phyloP scores from a whole-genome alignment of 1,140 invertebrate species.

The Pseudachorutes palmiensis region DNA sequence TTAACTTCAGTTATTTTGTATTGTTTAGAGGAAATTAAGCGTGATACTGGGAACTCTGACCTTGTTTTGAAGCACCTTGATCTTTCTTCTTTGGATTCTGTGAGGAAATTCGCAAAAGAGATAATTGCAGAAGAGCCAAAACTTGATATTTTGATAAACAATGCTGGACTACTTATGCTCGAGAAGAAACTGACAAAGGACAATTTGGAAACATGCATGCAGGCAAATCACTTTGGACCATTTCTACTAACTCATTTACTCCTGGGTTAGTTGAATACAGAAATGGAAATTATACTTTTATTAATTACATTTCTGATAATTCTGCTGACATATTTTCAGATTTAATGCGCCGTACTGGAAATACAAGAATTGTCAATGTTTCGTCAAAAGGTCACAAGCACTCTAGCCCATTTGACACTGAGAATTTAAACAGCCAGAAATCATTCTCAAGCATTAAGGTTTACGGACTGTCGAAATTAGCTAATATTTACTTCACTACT shows the following conservation, averaged over 20 bases:
- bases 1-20: not conserved
- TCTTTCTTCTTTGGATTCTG: conserved; percentile 45
- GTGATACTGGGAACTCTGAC: conserved; percentile 34
- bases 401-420: not conserved
- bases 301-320: no score
- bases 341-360: conserved; percentile 5
- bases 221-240: conserved; percentile 79
- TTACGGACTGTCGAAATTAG: not conserved
- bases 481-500: conserved; percentile 4
- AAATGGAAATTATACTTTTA: no score
- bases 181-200: conserved; percentile 41
- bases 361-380: conserved; percentile 10
- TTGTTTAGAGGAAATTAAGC: conserved; percentile 27
- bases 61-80: conserved; percentile 42
- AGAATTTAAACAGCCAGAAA: conserved; percentile 11
- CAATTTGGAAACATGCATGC: conserved; percentile 45
- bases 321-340: conserved; percentile 2
- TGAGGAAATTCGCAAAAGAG: conserved; percentile 40
- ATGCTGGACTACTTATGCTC: conserved; percentile 43
- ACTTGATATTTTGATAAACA: conserved; percentile 50
- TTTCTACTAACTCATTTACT: conserved; percentile 68
- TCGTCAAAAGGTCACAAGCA: not conserved
- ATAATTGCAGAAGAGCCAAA: conserved; percentile 40
- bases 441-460: not conserved
- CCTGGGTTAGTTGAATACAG: no score